Base-by-base conservation (phyloP, 1,140 invertebrate genomes). In the Lepidurus arcticus region DNA sequence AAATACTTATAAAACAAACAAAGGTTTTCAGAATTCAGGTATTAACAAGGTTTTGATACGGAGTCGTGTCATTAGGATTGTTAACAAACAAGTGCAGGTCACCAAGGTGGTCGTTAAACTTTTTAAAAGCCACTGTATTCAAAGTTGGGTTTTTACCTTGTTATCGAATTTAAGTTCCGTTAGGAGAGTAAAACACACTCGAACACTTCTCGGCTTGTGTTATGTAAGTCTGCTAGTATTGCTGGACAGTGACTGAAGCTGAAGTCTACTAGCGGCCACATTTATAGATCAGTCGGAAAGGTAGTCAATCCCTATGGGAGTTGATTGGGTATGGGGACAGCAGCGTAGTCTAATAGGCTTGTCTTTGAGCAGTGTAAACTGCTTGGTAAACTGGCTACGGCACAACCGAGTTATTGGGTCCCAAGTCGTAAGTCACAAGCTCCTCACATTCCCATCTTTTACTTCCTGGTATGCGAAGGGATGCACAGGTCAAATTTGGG, bases 81-180 rank as follows among this genome's bases (percentile, higher is more conserved):
- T 65, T 65, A 16, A 13, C 21, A 65, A 16, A 65, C 10, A 65
- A 65, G 8, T 16, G 24, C 24, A 24, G 53, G 53, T 65, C 53
- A 65, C 53, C 53, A 65, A 65, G 53, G 53, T 65, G 53, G 53
- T 65, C 53, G 21, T 65, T 65, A 65, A 65, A n/a, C 21, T 21
- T 9, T n/a, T 65, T 65, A 13, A 13, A n/a, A n/a, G 21, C 53
- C 53, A 65, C 53, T n/a, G 53, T 7, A 65, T 4, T 65, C 53
- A 11, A 13, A 65, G 7, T 13, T 7, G 16, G 13, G 7, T n/a
- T 7, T 21, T 65, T 65, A 65, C 53, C 53, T 65, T 65, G 9
- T 13, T 16, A n/a, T 65, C 16, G 53, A n/a, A n/a, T 34, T 34
- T 34, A 34, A 34, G 34, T 34, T 34, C 34, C 34, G 34, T 34